These are phyloP conservation scores for Yasuhikotakia modesta DNA, from an alignment of 2,797 vertebrate genomes.

Conservation along the genomic window DNA sequence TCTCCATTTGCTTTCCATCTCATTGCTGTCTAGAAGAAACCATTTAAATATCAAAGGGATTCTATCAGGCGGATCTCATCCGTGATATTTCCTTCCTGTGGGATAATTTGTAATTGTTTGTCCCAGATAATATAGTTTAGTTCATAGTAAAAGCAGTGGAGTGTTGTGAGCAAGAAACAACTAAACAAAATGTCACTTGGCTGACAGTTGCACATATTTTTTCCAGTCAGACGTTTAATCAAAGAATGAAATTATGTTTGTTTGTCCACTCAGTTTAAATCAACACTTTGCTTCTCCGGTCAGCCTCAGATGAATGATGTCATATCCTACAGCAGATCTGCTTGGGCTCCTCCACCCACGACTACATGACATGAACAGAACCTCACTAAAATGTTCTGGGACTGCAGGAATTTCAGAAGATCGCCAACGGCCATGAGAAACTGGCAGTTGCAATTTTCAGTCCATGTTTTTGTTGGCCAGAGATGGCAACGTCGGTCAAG, in stretches of 20 bases:
- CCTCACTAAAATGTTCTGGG: slow-evolving; percentile 61
- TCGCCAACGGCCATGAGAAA: slow-evolving; percentile 64
- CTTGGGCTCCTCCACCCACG: slow-evolving; percentile 65
- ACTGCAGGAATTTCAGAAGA: slow-evolving; percentile 65
- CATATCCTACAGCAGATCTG: slow-evolving; percentile 48
- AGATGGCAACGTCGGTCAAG: slow-evolving; percentile 42
- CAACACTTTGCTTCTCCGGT: background rate
- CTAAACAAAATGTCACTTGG: too few relatives aligned
- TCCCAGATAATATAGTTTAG: too few relatives aligned
- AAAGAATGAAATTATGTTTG: background rate
- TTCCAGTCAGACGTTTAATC: too few relatives aligned
- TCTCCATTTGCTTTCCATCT: background rate
- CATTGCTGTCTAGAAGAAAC: too few relatives aligned
- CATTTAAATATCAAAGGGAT: background rate
- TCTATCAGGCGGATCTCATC: background rate
- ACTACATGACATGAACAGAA: slow-evolving; percentile 64
- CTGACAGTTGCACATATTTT: too few relatives aligned
- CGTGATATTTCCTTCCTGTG: too few relatives aligned
- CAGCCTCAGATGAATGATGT: slow-evolving; percentile 6
- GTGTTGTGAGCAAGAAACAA: too few relatives aligned
- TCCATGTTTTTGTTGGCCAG: slow-evolving; percentile 67
- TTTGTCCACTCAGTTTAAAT: background rate
- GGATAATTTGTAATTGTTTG: too few relatives aligned
- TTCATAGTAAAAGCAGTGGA: too few relatives aligned
- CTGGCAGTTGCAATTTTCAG: slow-evolving; percentile 63